These are phyloP conservation scores for Sparidentex hasta DNA, from an alignment of 2,797 vertebrate genomes.

Conservation along the genomic window DNA sequence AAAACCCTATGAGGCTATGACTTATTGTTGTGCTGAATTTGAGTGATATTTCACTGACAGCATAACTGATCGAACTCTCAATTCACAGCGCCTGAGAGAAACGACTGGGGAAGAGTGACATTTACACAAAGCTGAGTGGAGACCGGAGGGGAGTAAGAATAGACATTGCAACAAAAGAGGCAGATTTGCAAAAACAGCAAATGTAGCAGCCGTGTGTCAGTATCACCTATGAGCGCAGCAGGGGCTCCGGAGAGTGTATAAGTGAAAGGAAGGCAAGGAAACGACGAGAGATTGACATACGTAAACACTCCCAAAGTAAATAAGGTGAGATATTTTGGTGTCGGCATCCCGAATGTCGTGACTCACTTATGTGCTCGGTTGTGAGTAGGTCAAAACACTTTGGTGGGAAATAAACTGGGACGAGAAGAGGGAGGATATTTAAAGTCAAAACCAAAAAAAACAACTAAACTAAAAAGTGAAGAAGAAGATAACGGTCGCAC, in stretches of 20 bases:
- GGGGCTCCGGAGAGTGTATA: conserved; percentile 53
- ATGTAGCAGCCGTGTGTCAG: conserved; percentile 69
- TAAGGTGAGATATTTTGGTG: conserved; percentile 75
- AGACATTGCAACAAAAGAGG: conserved; percentile 75
- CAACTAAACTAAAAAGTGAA: conserved; percentile 21
- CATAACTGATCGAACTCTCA: conserved; percentile 73
- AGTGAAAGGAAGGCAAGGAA: conserved; percentile 61
- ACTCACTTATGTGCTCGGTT: conserved; percentile 60
- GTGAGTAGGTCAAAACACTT: conserved; percentile 66
- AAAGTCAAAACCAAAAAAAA: conserved; percentile 46
- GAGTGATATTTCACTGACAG: conserved; percentile 78
- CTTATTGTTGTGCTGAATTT: conserved; percentile 76
- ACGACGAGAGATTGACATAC: conserved; percentile 56
- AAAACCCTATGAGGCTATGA: conserved; percentile 72
- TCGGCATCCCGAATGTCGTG: conserved; percentile 62
- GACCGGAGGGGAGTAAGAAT: conserved; percentile 70
- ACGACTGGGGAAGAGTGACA: conserved; percentile 76
- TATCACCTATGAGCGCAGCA: conserved; percentile 75
- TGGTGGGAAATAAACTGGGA: conserved; percentile 48
- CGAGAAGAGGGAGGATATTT: conserved; percentile 26
- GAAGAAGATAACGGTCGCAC: conserved; percentile 29
- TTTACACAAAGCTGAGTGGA: conserved; percentile 79
- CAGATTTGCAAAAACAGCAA: conserved; percentile 67
- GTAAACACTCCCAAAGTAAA: conserved; percentile 69
- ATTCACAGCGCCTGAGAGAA: conserved; percentile 61